Evolutionary conservation across 2,113 vertebrate genomes (phyloP), one percentile per base, ranked within the genome.

Genomic region (Falcunculus frontatus): DNA sequence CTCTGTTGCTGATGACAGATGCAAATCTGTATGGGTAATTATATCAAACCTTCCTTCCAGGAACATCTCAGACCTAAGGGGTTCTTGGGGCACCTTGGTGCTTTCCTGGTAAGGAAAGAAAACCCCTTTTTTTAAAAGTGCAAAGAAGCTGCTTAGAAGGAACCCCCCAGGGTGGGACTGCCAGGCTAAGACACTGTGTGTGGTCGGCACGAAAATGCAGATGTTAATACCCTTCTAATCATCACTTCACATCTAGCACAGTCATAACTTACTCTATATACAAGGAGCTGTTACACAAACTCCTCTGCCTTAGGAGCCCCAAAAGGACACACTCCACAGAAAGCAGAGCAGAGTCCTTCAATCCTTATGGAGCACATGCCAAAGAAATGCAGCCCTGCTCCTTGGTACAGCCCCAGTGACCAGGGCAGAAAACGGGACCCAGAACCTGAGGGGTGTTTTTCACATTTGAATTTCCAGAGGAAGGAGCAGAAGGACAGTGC

Each of bases 101-200:
- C 50, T 81, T 72, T 42, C 23, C 37, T n/a, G 7, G 32, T 37
- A 42, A 78, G 32, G 21, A 50, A 63, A 84, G 56, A 62, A 53
- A 5, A 0, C 3, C 3, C 4, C 0, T 4, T 41, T 70, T 56
- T 57, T n/a, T 10, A 47, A 13, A 4, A 52, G 27, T 12, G 49
- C 30, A 41, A 70, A 77, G 63, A 87, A 84, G 32, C 13, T 63
- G 35, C 47, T 87, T n/a, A 1, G 4, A 63, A 91, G 77, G 49
- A 94, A 5, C 1, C 14, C 33, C 33, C 17, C 18, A 55, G 10
- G 18, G 27, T 37, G 30, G 44, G 47, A 63, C 35, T 81, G 39
- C 33, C 42, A 59, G 52, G 42, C 73, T 52, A 91, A 78, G 56
- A 20, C 60, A 56, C 30, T 4, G 39, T 59, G 76, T 78, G 87